Conservation (phyloP, 2,797 vertebrate species). For the Enteromius viviparus region DNA sequence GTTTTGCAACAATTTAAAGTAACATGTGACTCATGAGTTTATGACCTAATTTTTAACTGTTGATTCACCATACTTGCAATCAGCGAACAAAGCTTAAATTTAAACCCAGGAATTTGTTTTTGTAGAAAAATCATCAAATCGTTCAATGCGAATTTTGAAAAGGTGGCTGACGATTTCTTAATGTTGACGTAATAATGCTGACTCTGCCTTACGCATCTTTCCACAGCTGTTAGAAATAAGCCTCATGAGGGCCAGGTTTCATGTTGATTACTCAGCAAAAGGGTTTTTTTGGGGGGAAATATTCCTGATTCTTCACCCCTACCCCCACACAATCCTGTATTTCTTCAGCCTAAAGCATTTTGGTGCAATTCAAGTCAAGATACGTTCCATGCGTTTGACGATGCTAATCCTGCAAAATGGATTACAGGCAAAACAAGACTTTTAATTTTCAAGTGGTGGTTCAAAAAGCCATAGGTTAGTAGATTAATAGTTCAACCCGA, state of each 20-base stretch:
- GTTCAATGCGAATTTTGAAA: slow-evolving; percentile 17
- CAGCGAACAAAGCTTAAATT: slow-evolving; percentile 10
- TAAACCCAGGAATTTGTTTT: slow-evolving; percentile 1
- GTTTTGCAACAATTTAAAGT: slow-evolving; percentile 11
- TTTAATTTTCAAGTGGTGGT: slow-evolving; percentile 14
- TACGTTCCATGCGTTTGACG: slow-evolving; percentile 3
- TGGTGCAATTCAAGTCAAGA: slow-evolving; percentile 3
- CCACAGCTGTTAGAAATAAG: slow-evolving; percentile 32
- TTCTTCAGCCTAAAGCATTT: slow-evolving; percentile 2
- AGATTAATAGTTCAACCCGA: slow-evolving; percentile 21
- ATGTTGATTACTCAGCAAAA: slow-evolving; percentile 19
- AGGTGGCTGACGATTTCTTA: not conserved
- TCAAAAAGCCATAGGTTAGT: slow-evolving; percentile 25
- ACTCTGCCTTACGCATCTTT: slow-evolving; percentile 43
- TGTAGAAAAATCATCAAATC: not conserved
- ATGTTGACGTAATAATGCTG: slow-evolving; percentile 5
- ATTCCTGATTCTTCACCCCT: not conserved
- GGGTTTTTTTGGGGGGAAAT: too few species aligned
- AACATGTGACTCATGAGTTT: slow-evolving; percentile 16
- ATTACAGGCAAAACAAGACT: not conserved
- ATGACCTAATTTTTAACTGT: slow-evolving; percentile 34
- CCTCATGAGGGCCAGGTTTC: slow-evolving; percentile 8
- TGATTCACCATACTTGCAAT: slow-evolving; percentile 32
- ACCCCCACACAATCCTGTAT: not conserved
- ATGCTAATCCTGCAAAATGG: slow-evolving; percentile 34